Evolutionary conservation across 2,113 vertebrate species (phyloP).

Genomic region (Heterotis niloticus): DNA sequence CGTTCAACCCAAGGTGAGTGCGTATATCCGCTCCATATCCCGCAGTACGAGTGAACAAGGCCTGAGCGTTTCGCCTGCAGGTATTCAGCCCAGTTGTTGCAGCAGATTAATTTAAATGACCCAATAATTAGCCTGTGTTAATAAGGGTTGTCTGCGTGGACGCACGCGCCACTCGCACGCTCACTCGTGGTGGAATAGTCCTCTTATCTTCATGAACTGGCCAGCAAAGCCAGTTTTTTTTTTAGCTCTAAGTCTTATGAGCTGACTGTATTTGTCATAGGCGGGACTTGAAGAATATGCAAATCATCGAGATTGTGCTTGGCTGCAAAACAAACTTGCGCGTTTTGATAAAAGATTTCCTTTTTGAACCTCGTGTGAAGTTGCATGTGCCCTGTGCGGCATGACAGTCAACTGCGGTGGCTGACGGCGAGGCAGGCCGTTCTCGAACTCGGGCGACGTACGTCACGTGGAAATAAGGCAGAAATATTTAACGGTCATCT

Average conservation of each 20-base stretch:
- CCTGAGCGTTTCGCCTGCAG: slow-evolving; percentile 11
- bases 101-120: slow-evolving; percentile 18
- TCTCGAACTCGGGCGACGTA: too few species aligned
- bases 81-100: slow-evolving; percentile 21
- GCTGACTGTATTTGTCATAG: not conserved
- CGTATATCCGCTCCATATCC: not conserved
- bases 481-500: too few species aligned
- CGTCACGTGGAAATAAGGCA: too few species aligned
- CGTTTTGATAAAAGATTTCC: too few species aligned
- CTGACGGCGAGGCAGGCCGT: too few species aligned
- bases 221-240: not conserved
- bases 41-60: slow-evolving; percentile 7
- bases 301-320: too few species aligned
- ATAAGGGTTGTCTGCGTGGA: not conserved
- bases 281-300: not conserved
- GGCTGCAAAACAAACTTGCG: too few species aligned
- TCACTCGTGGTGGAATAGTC: not conserved
- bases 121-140: slow-evolving; percentile 10
- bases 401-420: too few species aligned
- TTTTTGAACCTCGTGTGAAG: too few species aligned
- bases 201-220: slow-evolving; percentile 12
- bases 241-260: not conserved
- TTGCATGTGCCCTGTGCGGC: too few species aligned
- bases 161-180: not conserved
- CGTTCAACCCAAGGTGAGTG: not conserved